Evolutionary conservation across 2,888 invertebrate species (phyloP), one percentile per base, ranked within the genome.

Genomic region (Ophion slaviceki): DNA sequence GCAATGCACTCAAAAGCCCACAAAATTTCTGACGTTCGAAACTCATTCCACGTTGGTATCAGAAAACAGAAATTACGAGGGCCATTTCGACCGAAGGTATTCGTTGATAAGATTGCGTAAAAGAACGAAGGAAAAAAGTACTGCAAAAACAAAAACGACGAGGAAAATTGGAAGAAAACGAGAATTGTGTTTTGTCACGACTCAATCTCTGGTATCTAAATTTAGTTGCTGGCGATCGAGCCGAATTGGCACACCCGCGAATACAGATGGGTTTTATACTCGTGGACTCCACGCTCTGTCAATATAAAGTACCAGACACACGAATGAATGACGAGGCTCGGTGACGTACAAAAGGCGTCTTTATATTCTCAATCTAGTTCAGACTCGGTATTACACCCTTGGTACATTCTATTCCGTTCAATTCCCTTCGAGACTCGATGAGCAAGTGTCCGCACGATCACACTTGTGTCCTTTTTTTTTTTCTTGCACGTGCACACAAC

Each of bases 301-400:
- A 81, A 81, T 81, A 81, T 75, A 75, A 81, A 81, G 75, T 81
- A 75, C 81, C 75, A 67, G 71, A 75, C 75, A 61, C 53, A 53
- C 75, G 81, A 81, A 75, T 75, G 75, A 85, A 80, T 61, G 70
- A 79, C 80, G 80, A 84, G 72, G 45, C 80, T 72, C 66, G 80
- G 59, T 72, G 82, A 82, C 68, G 74, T 70, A 86, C 80, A 86
- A 87, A 82, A 86, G 82, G 79, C 79, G 84, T 82, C 86, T 83
- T 86, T 87, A 87, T 86, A 70, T 83, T 81, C 76, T 85, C 85
- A 80, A 87, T 87, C 85, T 82, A 75, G 66, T 68, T 70, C 61
- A 80, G 72, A 45, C 68, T 82, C 80, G 72, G 64, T 72, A 68
- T 61, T 77, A 67, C 76, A 66, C 80, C 70, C 80, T 59, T 66